phyloP scores from a whole-genome alignment of 2,888 invertebrate species.

The Carcina quercana region DNA sequence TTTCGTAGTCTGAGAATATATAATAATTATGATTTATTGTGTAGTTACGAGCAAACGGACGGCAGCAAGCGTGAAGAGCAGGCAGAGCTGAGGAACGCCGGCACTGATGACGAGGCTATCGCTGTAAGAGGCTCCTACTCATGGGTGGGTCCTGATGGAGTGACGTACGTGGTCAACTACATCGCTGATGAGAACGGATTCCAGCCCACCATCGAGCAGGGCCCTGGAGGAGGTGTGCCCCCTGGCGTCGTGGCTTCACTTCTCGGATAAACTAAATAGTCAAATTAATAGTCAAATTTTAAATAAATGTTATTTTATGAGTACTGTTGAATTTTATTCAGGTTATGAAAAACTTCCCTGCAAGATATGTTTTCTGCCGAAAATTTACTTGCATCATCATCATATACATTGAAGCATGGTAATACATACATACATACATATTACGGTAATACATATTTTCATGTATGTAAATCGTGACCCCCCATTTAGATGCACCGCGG shows the following conservation, averaged over 20 bases:
- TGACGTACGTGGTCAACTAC: conserved; percentile 63
- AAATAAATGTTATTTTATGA: too few species aligned
- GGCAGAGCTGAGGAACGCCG: conserved; percentile 66
- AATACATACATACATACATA: too few species aligned
- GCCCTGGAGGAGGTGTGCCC: conserved; percentile 30
- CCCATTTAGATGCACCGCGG: too few species aligned
- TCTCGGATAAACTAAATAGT: conserved; percentile 31
- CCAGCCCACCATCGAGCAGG: conserved; percentile 56
- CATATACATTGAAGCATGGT: too few species aligned
- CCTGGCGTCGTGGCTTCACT: conserved; percentile 45
- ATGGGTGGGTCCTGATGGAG: conserved; percentile 64
- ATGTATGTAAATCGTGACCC: too few species aligned
- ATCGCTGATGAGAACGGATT: conserved; percentile 74
- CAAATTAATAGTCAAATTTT: conserved; percentile 20
- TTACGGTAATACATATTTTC: too few species aligned
- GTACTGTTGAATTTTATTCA: too few species aligned
- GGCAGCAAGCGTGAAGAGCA: conserved; percentile 63
- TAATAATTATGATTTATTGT: too few species aligned
- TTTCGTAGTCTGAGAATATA: too few species aligned
- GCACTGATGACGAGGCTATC: conserved; percentile 66
- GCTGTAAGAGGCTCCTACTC: conserved; percentile 64
- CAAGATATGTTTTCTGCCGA: too few species aligned
- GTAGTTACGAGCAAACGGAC: conserved; percentile 69
- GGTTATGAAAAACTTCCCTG: too few species aligned
- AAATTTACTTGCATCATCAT: too few species aligned